phyloP scores from a whole-genome alignment of 1,140 invertebrate genomes.

The Protaetia brevitarsis region DNA sequence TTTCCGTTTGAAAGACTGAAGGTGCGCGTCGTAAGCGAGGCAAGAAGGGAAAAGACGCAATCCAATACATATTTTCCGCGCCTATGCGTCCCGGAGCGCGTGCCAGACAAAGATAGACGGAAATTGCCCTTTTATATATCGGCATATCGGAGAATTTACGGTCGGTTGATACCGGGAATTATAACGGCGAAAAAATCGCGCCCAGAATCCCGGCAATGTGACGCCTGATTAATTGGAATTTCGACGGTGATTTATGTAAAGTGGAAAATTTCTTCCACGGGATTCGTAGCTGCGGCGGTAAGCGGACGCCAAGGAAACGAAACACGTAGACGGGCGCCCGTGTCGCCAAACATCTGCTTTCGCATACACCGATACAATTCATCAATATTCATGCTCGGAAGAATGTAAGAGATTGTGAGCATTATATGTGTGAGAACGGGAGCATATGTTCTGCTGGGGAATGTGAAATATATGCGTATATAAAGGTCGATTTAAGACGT shows the following conservation, averaged over 20 bases:
- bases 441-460: not conserved
- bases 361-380: slow-evolving; percentile 1
- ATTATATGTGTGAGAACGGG: slow-evolving; percentile 1
- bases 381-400: slow-evolving; percentile 8
- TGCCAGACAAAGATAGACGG: not conserved
- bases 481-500: no score
- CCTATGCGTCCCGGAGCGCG: not conserved
- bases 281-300: not conserved
- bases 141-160: slow-evolving; percentile 15
- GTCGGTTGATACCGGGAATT: slow-evolving; percentile 13
- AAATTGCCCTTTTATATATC: slow-evolving; percentile 10
- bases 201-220: slow-evolving; percentile 7
- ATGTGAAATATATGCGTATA: not conserved
- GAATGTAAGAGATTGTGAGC: slow-evolving; percentile 8
- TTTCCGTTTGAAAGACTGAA: not conserved
- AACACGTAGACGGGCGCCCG: slow-evolving; percentile 5
- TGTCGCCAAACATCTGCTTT: not conserved
- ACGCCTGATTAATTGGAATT: slow-evolving; percentile 16
- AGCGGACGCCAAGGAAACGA: no score
- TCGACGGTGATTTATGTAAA: slow-evolving; percentile 17
- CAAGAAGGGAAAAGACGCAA: not conserved
- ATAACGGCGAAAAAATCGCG: slow-evolving; percentile 9
- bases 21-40: no score
- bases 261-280: not conserved
- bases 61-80: slow-evolving; percentile 10